Conservation (phyloP, 2,797 vertebrate genomes). For the Urosaurus nigricauda region DNA sequence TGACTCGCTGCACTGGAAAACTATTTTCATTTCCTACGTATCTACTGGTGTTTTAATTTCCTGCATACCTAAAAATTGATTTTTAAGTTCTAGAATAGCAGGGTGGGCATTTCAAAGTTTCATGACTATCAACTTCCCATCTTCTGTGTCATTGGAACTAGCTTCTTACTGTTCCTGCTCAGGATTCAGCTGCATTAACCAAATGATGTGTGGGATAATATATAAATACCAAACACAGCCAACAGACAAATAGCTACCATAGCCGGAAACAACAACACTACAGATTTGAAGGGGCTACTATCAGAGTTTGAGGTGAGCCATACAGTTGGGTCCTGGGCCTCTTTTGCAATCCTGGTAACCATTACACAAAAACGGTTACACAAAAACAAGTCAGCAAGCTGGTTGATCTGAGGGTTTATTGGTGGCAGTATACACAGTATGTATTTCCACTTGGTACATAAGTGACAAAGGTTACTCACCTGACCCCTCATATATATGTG, state of each 20-base stretch:
- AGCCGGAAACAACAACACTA: background rate
- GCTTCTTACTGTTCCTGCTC: background rate
- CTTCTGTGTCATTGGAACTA: background rate
- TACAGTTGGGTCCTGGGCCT: background rate
- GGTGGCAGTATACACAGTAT: background rate
- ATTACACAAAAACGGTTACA: background rate
- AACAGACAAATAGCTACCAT: background rate
- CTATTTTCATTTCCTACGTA: background rate
- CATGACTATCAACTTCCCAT: background rate
- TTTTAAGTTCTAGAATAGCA: background rate
- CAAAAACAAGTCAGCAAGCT: background rate
- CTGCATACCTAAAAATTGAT: background rate
- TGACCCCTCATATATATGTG: background rate
- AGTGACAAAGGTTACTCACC: background rate
- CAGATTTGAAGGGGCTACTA: background rate
- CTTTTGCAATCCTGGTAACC: background rate
- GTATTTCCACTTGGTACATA: background rate
- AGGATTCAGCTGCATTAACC: background rate
- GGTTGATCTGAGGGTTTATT: background rate
- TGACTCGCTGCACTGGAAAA: background rate
- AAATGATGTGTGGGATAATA: background rate
- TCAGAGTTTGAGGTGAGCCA: background rate
- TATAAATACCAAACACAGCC: background rate
- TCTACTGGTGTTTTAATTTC: too few species aligned
- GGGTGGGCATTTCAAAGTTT: background rate